phyloP scores from a whole-genome alignment of 2,113 vertebrate species.

The Poicephalus meyeri region DNA sequence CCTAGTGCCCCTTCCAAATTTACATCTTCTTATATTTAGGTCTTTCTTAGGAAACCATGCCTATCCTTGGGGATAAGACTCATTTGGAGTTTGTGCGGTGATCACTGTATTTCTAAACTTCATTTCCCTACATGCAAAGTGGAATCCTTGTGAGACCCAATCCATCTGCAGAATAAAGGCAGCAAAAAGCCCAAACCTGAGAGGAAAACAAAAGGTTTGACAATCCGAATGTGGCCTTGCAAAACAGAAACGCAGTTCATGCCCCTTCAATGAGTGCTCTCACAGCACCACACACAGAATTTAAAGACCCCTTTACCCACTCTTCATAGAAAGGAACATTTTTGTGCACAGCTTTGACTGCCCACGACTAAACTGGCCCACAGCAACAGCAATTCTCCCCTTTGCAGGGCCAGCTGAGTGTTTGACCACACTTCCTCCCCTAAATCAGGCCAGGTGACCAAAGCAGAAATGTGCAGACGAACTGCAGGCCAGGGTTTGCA shows the following conservation, averaged over 20 bases:
- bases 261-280: fast-evolving
- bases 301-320: background rate
- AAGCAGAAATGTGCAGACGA: background rate
- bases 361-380: background rate
- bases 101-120: background rate
- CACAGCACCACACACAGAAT: background rate
- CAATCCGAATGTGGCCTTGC: background rate
- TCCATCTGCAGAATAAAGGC: background rate
- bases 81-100: background rate
- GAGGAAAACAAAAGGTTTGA: background rate
- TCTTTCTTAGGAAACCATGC: background rate
- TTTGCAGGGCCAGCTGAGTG: background rate
- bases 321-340: background rate
- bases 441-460: background rate
- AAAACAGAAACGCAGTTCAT: background rate
- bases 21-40: background rate
- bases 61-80: background rate
- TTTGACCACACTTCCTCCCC: background rate
- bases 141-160: background rate
- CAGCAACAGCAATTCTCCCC: background rate
- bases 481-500: background rate
- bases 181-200: background rate
- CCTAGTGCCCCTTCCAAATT: background rate
- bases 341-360: background rate
- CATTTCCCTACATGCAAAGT: background rate